Conservation (phyloP, 2,113 vertebrate genomes). For the Bubo bubo region DNA sequence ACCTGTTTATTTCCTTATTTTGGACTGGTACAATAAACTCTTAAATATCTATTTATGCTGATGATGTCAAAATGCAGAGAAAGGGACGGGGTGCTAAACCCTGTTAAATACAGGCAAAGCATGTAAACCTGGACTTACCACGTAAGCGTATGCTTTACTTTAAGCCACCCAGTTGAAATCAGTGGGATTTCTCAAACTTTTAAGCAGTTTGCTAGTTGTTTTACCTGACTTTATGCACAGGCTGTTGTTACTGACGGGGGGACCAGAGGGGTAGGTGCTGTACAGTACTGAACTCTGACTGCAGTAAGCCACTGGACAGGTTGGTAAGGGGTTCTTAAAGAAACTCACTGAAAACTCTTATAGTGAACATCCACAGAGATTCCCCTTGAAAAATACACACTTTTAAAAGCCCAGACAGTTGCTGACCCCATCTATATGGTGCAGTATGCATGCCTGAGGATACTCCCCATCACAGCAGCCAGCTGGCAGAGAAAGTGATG, state of each 20-base stretch:
- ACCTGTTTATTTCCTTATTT: neutral
- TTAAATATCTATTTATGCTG: neutral
- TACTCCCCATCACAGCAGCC: neutral
- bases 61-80: neutral
- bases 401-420: neutral
- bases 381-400: neutral
- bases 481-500: neutral
- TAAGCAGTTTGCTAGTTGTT: neutral
- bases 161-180: neutral
- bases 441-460: neutral
- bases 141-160: neutral
- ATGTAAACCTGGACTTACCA: rapidly evolving
- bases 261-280: too few species aligned
- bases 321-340: neutral
- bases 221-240: neutral
- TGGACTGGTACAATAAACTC: neutral
- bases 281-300: neutral
- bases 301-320: neutral
- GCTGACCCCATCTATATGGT: neutral
- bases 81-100: neutral
- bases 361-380: neutral
- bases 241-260: neutral
- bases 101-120: neutral
- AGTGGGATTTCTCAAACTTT: neutral
- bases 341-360: neutral